Base-by-base conservation (phyloP, 2,888 invertebrate genomes). In the Branchellion lobata region DNA sequence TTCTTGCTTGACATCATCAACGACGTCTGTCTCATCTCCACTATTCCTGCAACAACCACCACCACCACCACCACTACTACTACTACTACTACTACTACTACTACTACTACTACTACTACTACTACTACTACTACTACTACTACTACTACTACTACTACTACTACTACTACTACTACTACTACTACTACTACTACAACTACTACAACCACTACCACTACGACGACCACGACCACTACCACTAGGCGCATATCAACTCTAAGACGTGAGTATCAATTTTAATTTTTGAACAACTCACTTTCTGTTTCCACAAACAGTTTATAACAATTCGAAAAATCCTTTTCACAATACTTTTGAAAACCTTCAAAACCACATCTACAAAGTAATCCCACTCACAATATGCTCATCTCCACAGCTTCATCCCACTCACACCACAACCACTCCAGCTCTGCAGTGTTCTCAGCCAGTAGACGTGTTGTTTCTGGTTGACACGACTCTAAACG, bases 1-100 rank as follows among this genome's bases (percentile, higher is more conserved):
- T 81, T 81, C 69, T 31, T 81, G 53, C 21, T 79, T 3, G 69
- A 81, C 51, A 69, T 81, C 21, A 68, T 81, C 21, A 33, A 78
- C 29, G 65, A 79, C 21, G 68, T 79, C 21, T 81, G 81, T 40
- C 53, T 57, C 21, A 24, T 21, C 24, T 73, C 51, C 2, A 34
- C 34, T 40, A 29, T 77, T 2, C 68, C 80, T 8, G 31, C 33
- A 18, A 1, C 31, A 14, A 3, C 68, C 5, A 33, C 77, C 31
- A 36, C 53, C 5, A 69, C 31, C 21, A 76, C 80, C 1, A 76
- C 76, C 3, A 27, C 80, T 61, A 36, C 65, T 18, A 72, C 51
- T 14, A 76, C 71, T 33, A 75, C 69, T 65, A 80, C 34, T 18
- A 29, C 73, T 47, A 74, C 72, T 14, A 79, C 79, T 24, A 53